These are phyloP conservation scores for Noctua fimbriata DNA, from an alignment of 2,888 invertebrate genomes.

Conservation along the genomic window DNA sequence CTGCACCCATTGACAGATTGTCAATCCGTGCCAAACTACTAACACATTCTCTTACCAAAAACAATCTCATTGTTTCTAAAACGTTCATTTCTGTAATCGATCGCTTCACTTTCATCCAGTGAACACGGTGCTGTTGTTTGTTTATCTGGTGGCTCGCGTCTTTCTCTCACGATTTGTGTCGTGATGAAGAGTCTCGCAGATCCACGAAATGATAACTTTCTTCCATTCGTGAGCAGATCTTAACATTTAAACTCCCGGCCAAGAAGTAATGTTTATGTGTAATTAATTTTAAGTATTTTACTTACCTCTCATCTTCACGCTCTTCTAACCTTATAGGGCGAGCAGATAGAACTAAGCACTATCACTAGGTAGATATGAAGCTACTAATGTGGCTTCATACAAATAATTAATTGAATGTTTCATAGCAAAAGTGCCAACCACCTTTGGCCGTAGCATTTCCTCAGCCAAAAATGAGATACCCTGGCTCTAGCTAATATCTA, in stretches of 20 bases:
- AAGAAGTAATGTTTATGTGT: conserved; percentile 57
- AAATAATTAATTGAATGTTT: not conserved
- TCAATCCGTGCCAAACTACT: conserved; percentile 23
- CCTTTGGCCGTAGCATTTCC: not conserved
- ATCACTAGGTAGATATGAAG: conserved; percentile 10
- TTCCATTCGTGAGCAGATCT: conserved; percentile 75
- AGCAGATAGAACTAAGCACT: conserved; percentile 19
- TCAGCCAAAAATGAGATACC: conserved; percentile 2
- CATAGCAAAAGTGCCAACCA: not conserved
- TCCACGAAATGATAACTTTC: conserved; percentile 86
- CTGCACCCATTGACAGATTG: conserved; percentile 49
- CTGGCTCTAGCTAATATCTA: not conserved
- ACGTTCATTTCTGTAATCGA: conserved; percentile 56
- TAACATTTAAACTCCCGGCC: conserved; percentile 63
- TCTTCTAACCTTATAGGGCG: conserved; percentile 39
- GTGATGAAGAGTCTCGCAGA: conserved; percentile 82
- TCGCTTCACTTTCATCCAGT: conserved; percentile 57
- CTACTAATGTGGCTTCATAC: not conserved
- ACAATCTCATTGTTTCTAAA: conserved; percentile 52
- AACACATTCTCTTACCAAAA: conserved; percentile 45
- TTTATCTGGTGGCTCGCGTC: conserved; percentile 72
- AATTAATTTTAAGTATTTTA: conserved; percentile 58
- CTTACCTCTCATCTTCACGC: conserved; percentile 49
- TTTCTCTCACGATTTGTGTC: conserved; percentile 79
- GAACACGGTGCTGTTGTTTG: conserved; percentile 62